phyloP scores from a whole-genome alignment of 2,113 vertebrate genomes.

The Agelaius tricolor region DNA sequence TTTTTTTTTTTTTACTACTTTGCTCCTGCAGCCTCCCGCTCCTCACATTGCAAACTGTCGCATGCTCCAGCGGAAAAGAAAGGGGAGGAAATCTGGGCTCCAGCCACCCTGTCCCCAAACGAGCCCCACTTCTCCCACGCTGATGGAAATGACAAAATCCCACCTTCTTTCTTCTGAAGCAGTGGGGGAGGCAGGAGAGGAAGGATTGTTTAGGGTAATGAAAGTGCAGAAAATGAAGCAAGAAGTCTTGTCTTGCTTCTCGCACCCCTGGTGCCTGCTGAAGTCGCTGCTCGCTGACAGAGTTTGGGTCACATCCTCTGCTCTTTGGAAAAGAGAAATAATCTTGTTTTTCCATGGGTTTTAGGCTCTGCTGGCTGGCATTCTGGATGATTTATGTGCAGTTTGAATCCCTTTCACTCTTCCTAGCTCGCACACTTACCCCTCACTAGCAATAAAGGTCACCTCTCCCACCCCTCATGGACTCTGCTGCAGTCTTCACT shows the following conservation, averaged over 20 bases:
- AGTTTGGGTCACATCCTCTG: background rate
- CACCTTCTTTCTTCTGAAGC: background rate
- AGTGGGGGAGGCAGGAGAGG: background rate
- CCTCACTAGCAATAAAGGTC: conserved; percentile 54
- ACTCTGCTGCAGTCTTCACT: conserved; percentile 33
- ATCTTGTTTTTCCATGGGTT: background rate
- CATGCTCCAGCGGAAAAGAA: conserved; percentile 21
- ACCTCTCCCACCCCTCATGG: conserved; percentile 36
- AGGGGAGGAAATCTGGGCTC: background rate
- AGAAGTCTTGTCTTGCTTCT: background rate
- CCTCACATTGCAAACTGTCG: background rate
- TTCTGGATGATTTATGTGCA: conserved; percentile 52
- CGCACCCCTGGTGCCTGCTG: fast-evolving
- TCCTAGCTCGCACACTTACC: background rate
- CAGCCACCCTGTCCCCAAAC: background rate
- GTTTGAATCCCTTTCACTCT: background rate
- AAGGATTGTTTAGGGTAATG: background rate
- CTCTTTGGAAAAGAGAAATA: background rate
- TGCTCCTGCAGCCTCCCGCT: background rate
- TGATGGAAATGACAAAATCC: background rate
- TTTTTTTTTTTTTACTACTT: background rate
- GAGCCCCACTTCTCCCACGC: background rate
- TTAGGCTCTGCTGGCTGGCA: conserved; percentile 6
- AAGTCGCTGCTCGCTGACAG: fast-evolving
- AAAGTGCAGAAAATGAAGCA: background rate